Conservation (phyloP, 2,888 invertebrate species). For the Melieria picta region DNA sequence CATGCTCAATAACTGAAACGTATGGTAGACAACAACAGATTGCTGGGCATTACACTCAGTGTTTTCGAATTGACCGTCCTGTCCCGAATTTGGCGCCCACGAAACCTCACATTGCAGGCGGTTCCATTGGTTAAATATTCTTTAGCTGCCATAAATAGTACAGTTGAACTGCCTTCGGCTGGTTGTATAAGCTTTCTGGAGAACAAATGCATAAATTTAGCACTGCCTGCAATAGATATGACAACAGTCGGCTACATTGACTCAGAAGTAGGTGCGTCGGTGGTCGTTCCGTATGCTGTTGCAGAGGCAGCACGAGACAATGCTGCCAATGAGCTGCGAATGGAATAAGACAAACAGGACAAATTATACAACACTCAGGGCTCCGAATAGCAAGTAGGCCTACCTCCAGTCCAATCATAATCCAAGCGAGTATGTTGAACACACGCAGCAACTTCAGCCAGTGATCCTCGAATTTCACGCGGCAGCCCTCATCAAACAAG, state of each 20-base stretch:
- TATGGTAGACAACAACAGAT: too few species aligned
- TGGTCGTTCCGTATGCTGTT: constrained; percentile 86
- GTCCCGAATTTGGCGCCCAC: too few species aligned
- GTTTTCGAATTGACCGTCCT: too few species aligned
- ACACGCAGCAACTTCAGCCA: constrained; percentile 50
- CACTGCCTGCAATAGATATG: too few species aligned
- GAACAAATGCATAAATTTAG: background rate
- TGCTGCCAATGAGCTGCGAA: constrained; percentile 70
- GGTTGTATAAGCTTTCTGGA: constrained; percentile 7
- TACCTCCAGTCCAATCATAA: constrained; percentile 55
- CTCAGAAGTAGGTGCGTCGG: constrained; percentile 74
- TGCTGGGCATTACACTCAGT: too few species aligned
- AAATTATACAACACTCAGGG: background rate
- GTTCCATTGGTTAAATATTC: too few species aligned
- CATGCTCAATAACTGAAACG: too few species aligned
- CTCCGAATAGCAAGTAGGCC: constrained; percentile 4
- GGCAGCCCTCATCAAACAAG: constrained; percentile 56
- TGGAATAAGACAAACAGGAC: constrained; percentile 20
- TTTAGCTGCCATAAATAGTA: too few species aligned
- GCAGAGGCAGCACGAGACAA: constrained; percentile 86
- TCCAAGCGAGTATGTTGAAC: constrained; percentile 53
- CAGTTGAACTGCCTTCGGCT: too few species aligned
- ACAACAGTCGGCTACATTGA: background rate
- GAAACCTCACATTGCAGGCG: too few species aligned
- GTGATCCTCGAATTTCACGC: constrained; percentile 53